phyloP scores from a whole-genome alignment of 2,888 invertebrate species.

The Atethmia centrago region DNA sequence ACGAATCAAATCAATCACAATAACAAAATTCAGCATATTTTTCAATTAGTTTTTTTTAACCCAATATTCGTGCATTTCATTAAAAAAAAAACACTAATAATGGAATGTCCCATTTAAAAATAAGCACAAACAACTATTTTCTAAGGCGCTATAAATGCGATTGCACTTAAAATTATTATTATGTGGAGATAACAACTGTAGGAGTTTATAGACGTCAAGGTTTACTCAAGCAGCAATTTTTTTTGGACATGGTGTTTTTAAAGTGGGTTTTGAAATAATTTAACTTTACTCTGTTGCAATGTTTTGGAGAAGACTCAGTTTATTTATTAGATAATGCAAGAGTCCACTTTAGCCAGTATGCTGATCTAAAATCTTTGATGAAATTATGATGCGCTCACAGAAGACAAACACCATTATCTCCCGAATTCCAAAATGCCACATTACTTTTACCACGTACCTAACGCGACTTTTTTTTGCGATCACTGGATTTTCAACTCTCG shows the following conservation, averaged over 20 bases:
- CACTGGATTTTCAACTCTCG: too few species aligned
- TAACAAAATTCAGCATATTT: constrained; percentile 2
- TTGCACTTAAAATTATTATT: constrained; percentile 39
- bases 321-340: constrained; percentile 11
- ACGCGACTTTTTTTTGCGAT: too few species aligned
- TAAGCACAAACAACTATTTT: constrained; percentile 46
- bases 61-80: neutral
- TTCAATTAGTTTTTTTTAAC: neutral
- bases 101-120: constrained; percentile 54
- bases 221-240: neutral
- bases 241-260: constrained; percentile 8
- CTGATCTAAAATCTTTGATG: constrained; percentile 10
- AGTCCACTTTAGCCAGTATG: constrained; percentile 9
- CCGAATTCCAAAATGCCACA: constrained; percentile 25
- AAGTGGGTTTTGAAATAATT: constrained; percentile 13
- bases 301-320: neutral
- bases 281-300: constrained; percentile 12
- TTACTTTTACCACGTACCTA: neutral
- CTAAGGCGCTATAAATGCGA: constrained; percentile 50
- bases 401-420: constrained; percentile 26
- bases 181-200: constrained; percentile 30
- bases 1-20: neutral
- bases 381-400: neutral
- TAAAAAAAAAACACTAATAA: constrained; percentile 21
- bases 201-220: constrained; percentile 11